A percentile compares a stretch with the other conserved stretches of the same genome.
Evolutionary conservation across 2,113 vertebrate species (phyloP).

Genomic region (Physeter macrocephalus): DNA sequence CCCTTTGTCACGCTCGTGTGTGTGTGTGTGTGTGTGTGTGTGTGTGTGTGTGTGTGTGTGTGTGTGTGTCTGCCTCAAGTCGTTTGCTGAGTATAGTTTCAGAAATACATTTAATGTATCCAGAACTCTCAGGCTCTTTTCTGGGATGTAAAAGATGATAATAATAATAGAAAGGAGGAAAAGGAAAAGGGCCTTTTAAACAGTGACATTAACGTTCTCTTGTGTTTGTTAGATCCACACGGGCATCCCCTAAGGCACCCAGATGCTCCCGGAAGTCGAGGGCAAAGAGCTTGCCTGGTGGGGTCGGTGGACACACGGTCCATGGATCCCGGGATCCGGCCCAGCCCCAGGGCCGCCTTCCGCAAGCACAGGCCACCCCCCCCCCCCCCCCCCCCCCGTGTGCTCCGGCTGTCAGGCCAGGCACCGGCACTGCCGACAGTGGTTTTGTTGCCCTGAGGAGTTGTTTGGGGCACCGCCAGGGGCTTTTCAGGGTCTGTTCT

Average conservation of each 20-base stretch:
- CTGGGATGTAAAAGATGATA: not conserved
- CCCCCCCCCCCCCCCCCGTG: too few relatives aligned
- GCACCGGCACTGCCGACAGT: not conserved
- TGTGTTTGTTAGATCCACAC: not conserved
- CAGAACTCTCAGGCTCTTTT: not conserved
- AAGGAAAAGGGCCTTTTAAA: not conserved
- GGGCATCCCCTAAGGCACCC: not conserved
- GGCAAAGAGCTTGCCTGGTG: not conserved
- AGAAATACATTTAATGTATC: not conserved
- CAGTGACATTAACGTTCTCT: not conserved
- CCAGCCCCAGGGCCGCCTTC: too few relatives aligned
- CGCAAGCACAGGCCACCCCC: not conserved
- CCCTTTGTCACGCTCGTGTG: fast-evolving
- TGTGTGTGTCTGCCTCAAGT: not conserved
- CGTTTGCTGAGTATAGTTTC: not conserved
- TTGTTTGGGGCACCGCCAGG: not conserved
- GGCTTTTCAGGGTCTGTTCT: not conserved
- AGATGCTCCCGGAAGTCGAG: not conserved
- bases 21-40: not conserved
- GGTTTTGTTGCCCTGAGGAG: not conserved
- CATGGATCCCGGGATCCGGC: not conserved
- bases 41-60: not conserved
- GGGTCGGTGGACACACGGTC: fast-evolving
- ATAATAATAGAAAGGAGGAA: not conserved
- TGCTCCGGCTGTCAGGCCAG: not conserved